Base-by-base conservation (phyloP, 2,113 vertebrate genomes). In the Rafetus swinhoei region DNA sequence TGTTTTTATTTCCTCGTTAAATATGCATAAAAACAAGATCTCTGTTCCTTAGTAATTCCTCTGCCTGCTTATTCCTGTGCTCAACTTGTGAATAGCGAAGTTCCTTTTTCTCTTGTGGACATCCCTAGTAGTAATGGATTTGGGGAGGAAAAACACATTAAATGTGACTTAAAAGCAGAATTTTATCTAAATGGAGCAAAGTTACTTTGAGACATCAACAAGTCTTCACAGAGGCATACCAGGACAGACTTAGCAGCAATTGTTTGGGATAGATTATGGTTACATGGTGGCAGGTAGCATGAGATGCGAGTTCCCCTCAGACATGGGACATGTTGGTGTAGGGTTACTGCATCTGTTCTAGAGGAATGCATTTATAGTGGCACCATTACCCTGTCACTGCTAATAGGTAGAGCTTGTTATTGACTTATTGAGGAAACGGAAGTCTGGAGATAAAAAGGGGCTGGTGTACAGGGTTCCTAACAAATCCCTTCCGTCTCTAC, bases 331-430 rank as follows among this genome's bases (percentile, higher is more conserved):
- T 18, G 82, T 19, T 74, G 1, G 53, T 82, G 25, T 93, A 91
- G 87, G 93, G 94, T 95, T 93, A 93, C 88, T 92, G 87, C 79
- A 39, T 95, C 86, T 84, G 0, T 55, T 74, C 84, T 62, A 25
- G 54, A 24, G 77, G 52, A 89, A 59, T 18, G 32, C 59, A 62
- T 85, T 39, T 92, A 80, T 69, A 81, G 57, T 87, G 53, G 65
- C 80, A n/a, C 93, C 93, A 83, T 89, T 88, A 62, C 5, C 0
- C 77, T 77, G 86, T 87, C 93, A 79, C 16, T 79, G 72, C 79
- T 86, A 79, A 89, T 56, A 95, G 81, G 87, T 85, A 77, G 91
- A 81, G 77, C 85, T 93, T 81, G 79, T 91, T 94, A 92, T 76
- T 87, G 76, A 84, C 80, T 59, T 88, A 69, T 12, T 80, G 21